These are phyloP conservation scores for Ligdia adustata DNA, from an alignment of 2,888 invertebrate species.

Conservation along the genomic window DNA sequence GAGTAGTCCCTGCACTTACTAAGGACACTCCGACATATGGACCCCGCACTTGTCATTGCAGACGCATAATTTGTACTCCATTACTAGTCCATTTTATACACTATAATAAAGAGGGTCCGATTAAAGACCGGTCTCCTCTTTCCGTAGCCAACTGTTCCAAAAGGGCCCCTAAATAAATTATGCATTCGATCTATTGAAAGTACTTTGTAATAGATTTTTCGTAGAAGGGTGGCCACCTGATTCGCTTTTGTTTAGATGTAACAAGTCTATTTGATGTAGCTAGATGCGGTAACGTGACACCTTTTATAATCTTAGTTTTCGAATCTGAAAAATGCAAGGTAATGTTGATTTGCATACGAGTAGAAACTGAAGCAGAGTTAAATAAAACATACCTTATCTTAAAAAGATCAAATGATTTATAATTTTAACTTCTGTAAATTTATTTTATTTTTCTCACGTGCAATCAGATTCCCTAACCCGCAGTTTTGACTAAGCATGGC, in stretches of 20 bases:
- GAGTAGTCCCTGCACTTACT: conserved; percentile 55
- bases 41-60: conserved; percentile 73
- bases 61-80: conserved; percentile 79
- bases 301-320: background rate
- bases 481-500: too few species aligned
- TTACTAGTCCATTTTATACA: conserved; percentile 67
- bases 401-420: too few species aligned
- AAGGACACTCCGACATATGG: conserved; percentile 79
- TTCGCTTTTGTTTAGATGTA: conserved; percentile 50
- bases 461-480: too few species aligned
- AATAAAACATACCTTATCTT: too few species aligned
- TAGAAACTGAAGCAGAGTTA: too few species aligned
- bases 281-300: conserved; percentile 21
- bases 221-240: conserved; percentile 63
- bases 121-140: conserved; percentile 78
- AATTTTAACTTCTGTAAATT: too few species aligned
- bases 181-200: conserved; percentile 78
- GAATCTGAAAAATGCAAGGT: too few species aligned
- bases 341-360: too few species aligned
- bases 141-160: conserved; percentile 74
- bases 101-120: conserved; percentile 73
- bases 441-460: too few species aligned
- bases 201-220: conserved; percentile 69
- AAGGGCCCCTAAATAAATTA: conserved; percentile 69
- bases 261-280: conserved; percentile 32